Percentiles rank a stretch among this genome's conserved stretches.
These are phyloP conservation scores for Oreochromis spilurus DNA, from an alignment of 2,113 vertebrate species.

Conservation along the genomic window DNA sequence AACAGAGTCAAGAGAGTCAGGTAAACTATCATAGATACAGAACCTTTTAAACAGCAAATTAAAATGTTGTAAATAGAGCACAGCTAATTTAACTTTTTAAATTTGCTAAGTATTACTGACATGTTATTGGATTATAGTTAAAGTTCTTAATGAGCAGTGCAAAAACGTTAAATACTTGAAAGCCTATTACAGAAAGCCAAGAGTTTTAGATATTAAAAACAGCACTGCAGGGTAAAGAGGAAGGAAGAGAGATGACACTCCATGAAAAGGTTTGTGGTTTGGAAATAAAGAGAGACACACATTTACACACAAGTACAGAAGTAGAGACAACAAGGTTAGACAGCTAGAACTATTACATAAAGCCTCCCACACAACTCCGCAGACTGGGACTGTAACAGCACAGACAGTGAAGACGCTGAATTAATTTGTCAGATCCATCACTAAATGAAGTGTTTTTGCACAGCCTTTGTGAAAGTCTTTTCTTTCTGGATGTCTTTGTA, in stretches of 20 bases:
- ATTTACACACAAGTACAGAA: neutral
- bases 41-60: neutral
- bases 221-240: neutral
- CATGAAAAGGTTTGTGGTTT: neutral
- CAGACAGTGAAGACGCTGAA: neutral
- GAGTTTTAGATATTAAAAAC: neutral
- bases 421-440: neutral
- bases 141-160: neutral
- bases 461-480: neutral
- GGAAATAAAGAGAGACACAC: neutral
- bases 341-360: slow-evolving; percentile 35
- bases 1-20: neutral
- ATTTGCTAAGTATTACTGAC: neutral
- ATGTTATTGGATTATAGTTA: neutral
- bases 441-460: neutral
- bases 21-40: neutral
- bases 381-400: neutral
- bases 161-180: neutral
- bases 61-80: neutral
- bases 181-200: neutral
- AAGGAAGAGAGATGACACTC: neutral
- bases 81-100: neutral
- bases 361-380: slow-evolving; percentile 8
- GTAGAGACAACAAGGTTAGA: slow-evolving; percentile 9
- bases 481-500: neutral